These are phyloP conservation scores for Meriones unguiculatus DNA, from an alignment of 2,113 vertebrate species.

Conservation along the genomic window DNA sequence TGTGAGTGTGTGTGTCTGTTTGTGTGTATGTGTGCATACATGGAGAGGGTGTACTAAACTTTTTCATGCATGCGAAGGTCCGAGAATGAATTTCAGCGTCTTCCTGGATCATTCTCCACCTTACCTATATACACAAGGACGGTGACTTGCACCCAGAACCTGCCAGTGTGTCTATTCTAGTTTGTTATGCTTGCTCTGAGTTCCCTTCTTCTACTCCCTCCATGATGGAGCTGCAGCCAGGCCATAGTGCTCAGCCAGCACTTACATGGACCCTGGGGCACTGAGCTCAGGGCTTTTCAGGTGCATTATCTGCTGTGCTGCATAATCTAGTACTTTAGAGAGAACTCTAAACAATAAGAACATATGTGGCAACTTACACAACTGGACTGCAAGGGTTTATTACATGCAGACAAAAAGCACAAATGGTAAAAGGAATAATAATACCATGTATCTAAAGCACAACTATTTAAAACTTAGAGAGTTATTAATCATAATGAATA, in stretches of 20 bases:
- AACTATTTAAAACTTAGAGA: neutral
- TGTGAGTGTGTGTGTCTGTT: neutral
- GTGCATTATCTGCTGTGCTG: neutral
- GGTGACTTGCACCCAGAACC: neutral
- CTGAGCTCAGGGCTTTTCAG: neutral
- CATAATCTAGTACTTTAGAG: constrained; percentile 24
- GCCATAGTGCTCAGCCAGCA: neutral
- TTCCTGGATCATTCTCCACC: neutral
- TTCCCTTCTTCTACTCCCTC: too few species aligned
- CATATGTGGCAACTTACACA: neutral
- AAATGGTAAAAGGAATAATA: neutral
- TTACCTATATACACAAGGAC: neutral
- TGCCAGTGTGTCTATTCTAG: too few species aligned
- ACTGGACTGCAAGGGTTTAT: neutral
- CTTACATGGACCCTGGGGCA: neutral
- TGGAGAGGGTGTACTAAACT: neutral
- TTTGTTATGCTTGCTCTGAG: neutral
- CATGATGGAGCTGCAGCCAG: too few species aligned
- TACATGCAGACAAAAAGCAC: neutral
- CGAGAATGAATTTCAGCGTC: neutral
- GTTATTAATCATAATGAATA: neutral
- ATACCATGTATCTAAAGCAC: neutral
- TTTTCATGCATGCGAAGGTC: neutral
- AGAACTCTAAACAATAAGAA: constrained; percentile 8
- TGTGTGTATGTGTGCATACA: neutral